Conservation (phyloP, 2,113 vertebrate genomes). For the Alethe diademata region DNA sequence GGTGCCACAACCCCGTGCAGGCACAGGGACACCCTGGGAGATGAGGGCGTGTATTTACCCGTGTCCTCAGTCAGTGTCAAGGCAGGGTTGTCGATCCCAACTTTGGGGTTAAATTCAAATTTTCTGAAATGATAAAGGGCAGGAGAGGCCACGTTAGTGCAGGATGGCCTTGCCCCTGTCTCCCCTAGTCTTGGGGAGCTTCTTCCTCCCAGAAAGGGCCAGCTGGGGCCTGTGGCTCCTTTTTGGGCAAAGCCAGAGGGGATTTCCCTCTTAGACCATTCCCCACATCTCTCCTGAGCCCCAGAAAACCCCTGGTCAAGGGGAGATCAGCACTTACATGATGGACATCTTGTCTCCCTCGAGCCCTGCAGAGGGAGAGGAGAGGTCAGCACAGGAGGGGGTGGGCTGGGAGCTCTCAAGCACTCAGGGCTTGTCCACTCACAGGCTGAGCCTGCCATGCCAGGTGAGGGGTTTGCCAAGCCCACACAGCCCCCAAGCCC, state of each 20-base stretch:
- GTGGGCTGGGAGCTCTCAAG: background rate
- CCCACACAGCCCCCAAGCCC: background rate
- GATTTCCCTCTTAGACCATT: background rate
- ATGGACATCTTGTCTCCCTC: slow-evolving; percentile 52
- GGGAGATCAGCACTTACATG: slow-evolving; percentile 66
- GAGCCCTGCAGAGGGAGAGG: slow-evolving; percentile 60
- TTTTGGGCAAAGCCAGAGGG: background rate
- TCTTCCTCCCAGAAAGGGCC: background rate
- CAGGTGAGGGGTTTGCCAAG: background rate
- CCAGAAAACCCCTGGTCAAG: background rate
- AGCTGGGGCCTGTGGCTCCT: background rate
- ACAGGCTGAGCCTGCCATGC: background rate
- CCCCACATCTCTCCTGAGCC: background rate
- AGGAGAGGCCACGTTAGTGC: background rate
- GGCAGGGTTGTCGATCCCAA: slow-evolving; percentile 92
- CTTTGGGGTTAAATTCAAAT: slow-evolving; percentile 89
- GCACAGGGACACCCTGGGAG: background rate
- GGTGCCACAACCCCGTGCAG: too few relatives aligned
- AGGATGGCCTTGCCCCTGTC: fast-evolving
- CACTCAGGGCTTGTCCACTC: background rate
- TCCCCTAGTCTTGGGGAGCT: background rate
- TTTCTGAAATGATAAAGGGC: slow-evolving; percentile 75
- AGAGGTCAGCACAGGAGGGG: background rate
- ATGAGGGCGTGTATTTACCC: slow-evolving; percentile 68
- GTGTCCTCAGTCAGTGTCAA: slow-evolving; percentile 84